phyloP scores from a whole-genome alignment of 2,888 invertebrate genomes.

The Drosophila mercatorum region DNA sequence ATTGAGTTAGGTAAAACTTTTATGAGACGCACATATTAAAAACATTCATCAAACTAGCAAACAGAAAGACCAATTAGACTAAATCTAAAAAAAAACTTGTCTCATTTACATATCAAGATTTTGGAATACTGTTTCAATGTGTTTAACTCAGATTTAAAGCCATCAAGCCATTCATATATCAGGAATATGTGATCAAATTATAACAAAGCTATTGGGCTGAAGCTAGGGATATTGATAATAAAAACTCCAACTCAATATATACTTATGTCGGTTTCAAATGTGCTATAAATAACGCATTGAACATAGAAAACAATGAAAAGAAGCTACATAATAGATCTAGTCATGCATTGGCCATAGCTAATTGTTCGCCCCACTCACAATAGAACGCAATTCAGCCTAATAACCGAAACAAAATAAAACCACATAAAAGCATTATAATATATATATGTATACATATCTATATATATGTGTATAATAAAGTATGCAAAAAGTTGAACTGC shows the following conservation, averaged over 20 bases:
- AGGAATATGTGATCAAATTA: neutral
- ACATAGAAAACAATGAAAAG: neutral
- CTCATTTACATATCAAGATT: neutral
- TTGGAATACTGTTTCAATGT: neutral
- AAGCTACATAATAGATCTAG: conserved; percentile 1
- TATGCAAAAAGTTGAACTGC: conserved; percentile 16
- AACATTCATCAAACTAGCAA: conserved; percentile 25
- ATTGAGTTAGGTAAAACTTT: neutral
- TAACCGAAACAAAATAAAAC: conserved; percentile 24
- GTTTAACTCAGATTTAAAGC: neutral
- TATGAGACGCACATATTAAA: conserved; percentile 2
- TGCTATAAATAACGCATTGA: neutral
- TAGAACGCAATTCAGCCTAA: conserved; percentile 40
- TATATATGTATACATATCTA: neutral
- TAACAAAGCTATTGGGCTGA: neutral
- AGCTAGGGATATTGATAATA: neutral
- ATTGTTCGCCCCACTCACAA: conserved; percentile 23
- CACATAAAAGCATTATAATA: conserved; percentile 12
- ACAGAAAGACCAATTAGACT: neutral
- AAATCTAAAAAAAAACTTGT: conserved; percentile 1
- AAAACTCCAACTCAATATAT: too few relatives aligned
- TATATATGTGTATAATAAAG: neutral
- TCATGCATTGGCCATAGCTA: conserved; percentile 1
- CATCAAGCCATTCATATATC: neutral
- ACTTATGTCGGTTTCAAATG: neutral